Conservation (phyloP, 2,888 invertebrate species). For the Epirrita christyi region DNA sequence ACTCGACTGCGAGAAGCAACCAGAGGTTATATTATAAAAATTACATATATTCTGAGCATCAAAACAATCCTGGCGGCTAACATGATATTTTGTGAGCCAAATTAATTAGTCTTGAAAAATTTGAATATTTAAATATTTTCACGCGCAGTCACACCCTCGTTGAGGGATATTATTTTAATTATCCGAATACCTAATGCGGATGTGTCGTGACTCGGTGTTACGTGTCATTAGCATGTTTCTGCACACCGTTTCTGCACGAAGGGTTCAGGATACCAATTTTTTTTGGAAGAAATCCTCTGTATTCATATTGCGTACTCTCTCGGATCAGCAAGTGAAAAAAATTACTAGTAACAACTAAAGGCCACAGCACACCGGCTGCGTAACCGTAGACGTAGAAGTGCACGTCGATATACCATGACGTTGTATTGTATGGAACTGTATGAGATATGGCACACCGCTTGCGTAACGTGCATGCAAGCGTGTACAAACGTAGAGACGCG, state of each 20-base stretch:
- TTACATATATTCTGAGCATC: neutral
- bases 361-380: no score
- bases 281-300: no score
- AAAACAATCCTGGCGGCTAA: neutral
- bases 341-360: no score
- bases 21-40: neutral
- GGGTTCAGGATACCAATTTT: neutral
- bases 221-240: slow-evolving; percentile 18
- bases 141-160: slow-evolving; percentile 31
- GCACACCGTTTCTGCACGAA: slow-evolving; percentile 14
- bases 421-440: no score
- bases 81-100: slow-evolving; percentile 1
- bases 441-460: no score
- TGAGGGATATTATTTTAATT: slow-evolving; percentile 33
- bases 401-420: no score
- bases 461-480: no score
- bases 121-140: slow-evolving; percentile 27
- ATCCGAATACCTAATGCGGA: slow-evolving; percentile 31
- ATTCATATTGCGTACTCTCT: no score
- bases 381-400: no score
- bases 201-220: slow-evolving; percentile 21
- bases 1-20: no score
- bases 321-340: no score
- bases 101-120: slow-evolving; percentile 21
- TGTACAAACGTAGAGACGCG: no score